These are phyloP conservation scores for Hippocampus barbouri DNA, from an alignment of 2,113 vertebrate species.

Conservation along the genomic window DNA sequence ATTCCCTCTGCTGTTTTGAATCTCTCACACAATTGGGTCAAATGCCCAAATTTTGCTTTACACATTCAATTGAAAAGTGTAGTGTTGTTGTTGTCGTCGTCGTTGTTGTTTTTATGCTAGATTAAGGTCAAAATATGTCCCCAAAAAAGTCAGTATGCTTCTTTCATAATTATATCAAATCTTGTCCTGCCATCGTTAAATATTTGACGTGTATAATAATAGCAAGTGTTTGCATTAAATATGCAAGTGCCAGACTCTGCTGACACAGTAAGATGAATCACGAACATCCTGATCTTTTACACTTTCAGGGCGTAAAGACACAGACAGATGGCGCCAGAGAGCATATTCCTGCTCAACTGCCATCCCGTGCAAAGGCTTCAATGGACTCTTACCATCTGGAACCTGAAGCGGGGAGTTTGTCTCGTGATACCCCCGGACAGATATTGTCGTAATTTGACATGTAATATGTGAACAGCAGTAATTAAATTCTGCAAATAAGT, in stretches of 20 bases:
- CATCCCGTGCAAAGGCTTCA: constrained; percentile 17
- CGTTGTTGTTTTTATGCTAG: not conserved
- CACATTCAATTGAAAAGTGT: constrained; percentile 23
- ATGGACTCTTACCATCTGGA: constrained; percentile 38
- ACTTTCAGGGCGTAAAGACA: not conserved
- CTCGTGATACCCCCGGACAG: not conserved
- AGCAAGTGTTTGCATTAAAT: constrained; percentile 6
- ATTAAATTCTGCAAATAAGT: not conserved
- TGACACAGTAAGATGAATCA: not conserved
- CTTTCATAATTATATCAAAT: not conserved
- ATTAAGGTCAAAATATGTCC: not conserved
- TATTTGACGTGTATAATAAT: constrained; percentile 5
- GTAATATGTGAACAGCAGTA: not conserved
- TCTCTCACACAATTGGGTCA: constrained; percentile 56
- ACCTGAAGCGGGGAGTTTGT: constrained; percentile 23
- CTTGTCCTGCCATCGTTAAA: not conserved
- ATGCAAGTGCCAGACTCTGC: not conserved
- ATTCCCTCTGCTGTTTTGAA: constrained; percentile 30
- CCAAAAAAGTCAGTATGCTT: not conserved
- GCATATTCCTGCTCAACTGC: constrained; percentile 1
- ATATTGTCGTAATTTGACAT: not conserved
- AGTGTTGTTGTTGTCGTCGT: not conserved
- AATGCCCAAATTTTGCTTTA: constrained; percentile 29
- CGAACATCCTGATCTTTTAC: constrained; percentile 3
- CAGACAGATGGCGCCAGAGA: constrained; percentile 50